A percentile compares a stretch with the other conserved stretches of the same genome.
These are phyloP conservation scores for Anguilla pacifica DNA, from an alignment of 2,797 vertebrate genomes.

Conservation along the genomic window DNA sequence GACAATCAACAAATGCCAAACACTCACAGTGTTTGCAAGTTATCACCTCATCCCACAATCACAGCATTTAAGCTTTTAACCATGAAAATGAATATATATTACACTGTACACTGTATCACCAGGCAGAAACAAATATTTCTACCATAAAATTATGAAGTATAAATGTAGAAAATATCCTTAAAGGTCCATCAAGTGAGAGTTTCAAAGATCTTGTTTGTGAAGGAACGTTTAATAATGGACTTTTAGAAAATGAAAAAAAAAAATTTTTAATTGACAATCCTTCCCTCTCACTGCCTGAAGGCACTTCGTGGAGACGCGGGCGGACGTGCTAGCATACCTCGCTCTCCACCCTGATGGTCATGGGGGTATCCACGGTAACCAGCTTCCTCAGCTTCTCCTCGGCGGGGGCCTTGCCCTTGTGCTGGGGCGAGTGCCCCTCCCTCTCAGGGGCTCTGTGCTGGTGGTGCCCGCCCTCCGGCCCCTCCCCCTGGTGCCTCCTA, in stretches of 20 bases:
- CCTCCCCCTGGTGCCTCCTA: constrained; percentile 92
- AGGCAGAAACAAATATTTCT: too few relatives aligned
- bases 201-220: not conserved
- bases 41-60: too few relatives aligned
- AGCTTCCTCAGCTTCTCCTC: constrained; percentile 91
- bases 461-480: constrained; percentile 78
- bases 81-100: too few relatives aligned
- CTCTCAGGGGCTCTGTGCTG: constrained; percentile 86
- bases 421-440: constrained; percentile 90
- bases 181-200: too few relatives aligned
- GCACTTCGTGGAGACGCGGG: not conserved
- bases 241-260: not conserved
- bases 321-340: constrained; percentile 69
- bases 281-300: not conserved
- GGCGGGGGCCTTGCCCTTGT: constrained; percentile 83
- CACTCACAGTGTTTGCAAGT: too few relatives aligned
- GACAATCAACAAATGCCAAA: too few relatives aligned
- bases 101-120: too few relatives aligned
- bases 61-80: too few relatives aligned
- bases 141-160: too few relatives aligned
- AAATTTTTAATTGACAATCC: not conserved
- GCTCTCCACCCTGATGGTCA: constrained; percentile 72
- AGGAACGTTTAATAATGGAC: not conserved
- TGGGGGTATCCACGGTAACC: constrained; percentile 77
- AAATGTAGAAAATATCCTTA: too few relatives aligned